Conservation (phyloP, 2,113 vertebrate species). For the Sinocyclocheilus anshuiensis region DNA sequence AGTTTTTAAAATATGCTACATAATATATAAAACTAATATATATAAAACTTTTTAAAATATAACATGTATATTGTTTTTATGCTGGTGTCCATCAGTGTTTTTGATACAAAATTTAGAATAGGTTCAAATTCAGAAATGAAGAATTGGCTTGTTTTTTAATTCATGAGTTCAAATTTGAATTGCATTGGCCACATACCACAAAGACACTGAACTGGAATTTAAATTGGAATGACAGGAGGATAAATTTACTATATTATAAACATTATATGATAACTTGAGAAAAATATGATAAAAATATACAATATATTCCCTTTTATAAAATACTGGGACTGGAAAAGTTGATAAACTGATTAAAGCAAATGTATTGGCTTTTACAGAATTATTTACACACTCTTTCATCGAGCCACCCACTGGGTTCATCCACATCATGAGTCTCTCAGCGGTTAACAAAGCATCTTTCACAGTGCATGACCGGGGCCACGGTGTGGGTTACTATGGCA, state of each 20-base stretch:
- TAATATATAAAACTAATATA: too few relatives aligned
- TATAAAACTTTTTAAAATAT: too few relatives aligned
- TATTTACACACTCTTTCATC: conserved; percentile 5
- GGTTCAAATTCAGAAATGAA: not conserved
- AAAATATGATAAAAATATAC: not conserved
- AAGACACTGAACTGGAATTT: not conserved
- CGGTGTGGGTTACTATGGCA: conserved; percentile 21
- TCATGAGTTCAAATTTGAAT: not conserved
- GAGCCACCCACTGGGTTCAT: not conserved
- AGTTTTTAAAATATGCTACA: too few relatives aligned
- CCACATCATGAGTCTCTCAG: not conserved
- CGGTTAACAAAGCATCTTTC: conserved; percentile 3
- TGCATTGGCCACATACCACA: not conserved
- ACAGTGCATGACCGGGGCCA: not conserved
- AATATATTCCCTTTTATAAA: not conserved
- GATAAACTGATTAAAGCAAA: not conserved
- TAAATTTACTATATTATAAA: not conserved
- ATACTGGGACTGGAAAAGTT: not conserved
- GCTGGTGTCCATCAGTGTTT: not conserved
- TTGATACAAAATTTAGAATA: not conserved
- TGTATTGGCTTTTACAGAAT: not conserved
- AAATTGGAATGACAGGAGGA: not conserved
- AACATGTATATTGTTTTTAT: too few relatives aligned
- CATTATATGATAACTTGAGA: not conserved
- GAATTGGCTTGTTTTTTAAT: not conserved